Evolutionary conservation across 2,113 vertebrate genomes (phyloP).

Genomic region (Carollia perspicillata): DNA sequence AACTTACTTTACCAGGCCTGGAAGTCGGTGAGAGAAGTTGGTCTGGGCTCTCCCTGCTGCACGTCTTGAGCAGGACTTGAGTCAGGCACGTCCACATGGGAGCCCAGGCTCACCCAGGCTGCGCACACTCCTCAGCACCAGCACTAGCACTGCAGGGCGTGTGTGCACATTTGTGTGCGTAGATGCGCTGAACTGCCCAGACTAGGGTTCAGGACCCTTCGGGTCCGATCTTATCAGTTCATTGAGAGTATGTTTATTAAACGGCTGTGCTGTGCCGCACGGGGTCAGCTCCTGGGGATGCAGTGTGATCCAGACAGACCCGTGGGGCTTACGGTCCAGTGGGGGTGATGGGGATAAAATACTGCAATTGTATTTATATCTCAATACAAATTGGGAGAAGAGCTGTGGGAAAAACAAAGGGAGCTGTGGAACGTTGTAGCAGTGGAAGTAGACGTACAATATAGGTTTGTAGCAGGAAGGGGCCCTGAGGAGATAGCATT

Average conservation of each 20-base stretch:
- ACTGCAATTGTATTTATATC: background rate
- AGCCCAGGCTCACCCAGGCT: background rate
- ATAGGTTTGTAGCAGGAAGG: accelerated
- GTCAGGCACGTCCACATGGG: background rate
- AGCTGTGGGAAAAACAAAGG: background rate
- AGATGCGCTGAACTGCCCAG: background rate
- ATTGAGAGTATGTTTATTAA: background rate
- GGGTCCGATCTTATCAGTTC: background rate
- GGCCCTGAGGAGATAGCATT: background rate
- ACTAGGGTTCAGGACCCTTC: background rate
- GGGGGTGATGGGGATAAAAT: background rate
- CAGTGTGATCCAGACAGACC: background rate
- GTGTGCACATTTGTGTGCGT: background rate
- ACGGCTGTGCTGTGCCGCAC: background rate
- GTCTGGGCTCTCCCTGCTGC: background rate
- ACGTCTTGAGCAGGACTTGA: background rate
- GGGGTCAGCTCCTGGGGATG: background rate
- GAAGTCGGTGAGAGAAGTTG: background rate
- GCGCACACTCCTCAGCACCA: accelerated
- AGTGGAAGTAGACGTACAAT: accelerated
- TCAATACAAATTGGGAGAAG: background rate
- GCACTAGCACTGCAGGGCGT: background rate
- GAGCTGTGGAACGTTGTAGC: background rate
- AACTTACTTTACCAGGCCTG: background rate
- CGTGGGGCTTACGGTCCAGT: background rate